Evolutionary conservation across 1,140 invertebrate species (phyloP).

Genomic region (Agraylea sexmaculata): DNA sequence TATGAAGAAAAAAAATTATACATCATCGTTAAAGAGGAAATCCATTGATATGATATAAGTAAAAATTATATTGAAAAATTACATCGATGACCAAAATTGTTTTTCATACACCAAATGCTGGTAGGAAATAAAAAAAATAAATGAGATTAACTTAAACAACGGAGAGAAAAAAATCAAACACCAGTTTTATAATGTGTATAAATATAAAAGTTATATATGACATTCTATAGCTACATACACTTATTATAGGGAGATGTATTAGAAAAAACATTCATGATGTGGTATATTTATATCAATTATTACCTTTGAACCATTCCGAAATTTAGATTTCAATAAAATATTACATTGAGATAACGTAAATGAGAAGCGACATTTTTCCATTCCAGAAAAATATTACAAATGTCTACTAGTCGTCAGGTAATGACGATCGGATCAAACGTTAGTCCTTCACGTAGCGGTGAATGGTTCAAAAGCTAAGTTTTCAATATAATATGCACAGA

Average conservation of each 20-base stretch:
- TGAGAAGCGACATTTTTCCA: no score
- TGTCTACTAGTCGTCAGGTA: slow-evolving; percentile 4
- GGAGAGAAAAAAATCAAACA: slow-evolving; percentile 5
- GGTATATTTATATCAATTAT: slow-evolving; percentile 2
- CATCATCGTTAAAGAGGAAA: neutral
- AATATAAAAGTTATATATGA: slow-evolving; percentile 9
- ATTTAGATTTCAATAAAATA: neutral
- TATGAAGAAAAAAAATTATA: slow-evolving; percentile 4
- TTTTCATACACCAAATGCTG: slow-evolving; percentile 11
- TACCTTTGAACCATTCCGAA: neutral
- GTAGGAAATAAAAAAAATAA: neutral
- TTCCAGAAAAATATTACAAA: neutral
- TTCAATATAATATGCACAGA: no score
- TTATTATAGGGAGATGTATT: slow-evolving; percentile 17
- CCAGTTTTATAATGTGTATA: slow-evolving; percentile 1
- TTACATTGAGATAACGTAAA: no score
- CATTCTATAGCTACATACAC: slow-evolving; percentile 15
- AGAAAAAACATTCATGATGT: slow-evolving; percentile 7
- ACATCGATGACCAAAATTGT: slow-evolving; percentile 1
- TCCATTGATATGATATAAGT: slow-evolving; percentile 4
- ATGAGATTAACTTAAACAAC: slow-evolving; percentile 2
- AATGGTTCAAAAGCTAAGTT: no score
- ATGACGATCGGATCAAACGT: slow-evolving; percentile 8
- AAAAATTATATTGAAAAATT: slow-evolving; percentile 8
- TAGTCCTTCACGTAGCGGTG: slow-evolving; percentile 11